Conservation (phyloP, 2,113 vertebrate genomes). For the Myotis yumanensis region DNA sequence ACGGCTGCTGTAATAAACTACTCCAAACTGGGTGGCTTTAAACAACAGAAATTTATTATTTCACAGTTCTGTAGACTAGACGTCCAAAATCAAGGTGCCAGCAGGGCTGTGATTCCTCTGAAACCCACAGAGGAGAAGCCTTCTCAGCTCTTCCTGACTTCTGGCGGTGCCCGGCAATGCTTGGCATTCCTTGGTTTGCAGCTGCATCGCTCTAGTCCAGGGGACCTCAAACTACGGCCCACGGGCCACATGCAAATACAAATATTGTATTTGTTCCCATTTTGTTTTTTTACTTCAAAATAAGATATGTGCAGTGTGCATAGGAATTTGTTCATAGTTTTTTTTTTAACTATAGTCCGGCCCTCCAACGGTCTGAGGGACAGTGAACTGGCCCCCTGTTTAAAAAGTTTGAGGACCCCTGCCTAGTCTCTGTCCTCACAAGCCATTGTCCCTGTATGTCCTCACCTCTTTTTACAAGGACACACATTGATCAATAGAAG, state of each 20-base stretch:
- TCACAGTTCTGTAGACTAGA: not conserved
- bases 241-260: no score
- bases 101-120: not conserved
- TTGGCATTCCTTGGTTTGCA: not conserved
- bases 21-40: not conserved
- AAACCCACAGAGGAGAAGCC: not conserved
- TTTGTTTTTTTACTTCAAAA: no score
- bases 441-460: not conserved
- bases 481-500: not conserved
- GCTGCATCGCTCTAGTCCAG: not conserved
- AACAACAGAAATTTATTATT: not conserved
- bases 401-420: no score
- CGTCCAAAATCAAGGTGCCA: not conserved
- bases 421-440: not conserved
- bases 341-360: no score
- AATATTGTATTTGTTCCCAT: no score
- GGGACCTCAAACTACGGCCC: no score
- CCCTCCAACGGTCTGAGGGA: no score
- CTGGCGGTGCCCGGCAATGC: rapidly evolving
- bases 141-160: not conserved
- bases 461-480: not conserved
- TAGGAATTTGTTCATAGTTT: no score
- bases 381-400: no score
- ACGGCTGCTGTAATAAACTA: not conserved
- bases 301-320: no score